These are phyloP conservation scores for Neolamprologus tretocephalus DNA, from an alignment of 2,113 vertebrate genomes.

Conservation along the genomic window DNA sequence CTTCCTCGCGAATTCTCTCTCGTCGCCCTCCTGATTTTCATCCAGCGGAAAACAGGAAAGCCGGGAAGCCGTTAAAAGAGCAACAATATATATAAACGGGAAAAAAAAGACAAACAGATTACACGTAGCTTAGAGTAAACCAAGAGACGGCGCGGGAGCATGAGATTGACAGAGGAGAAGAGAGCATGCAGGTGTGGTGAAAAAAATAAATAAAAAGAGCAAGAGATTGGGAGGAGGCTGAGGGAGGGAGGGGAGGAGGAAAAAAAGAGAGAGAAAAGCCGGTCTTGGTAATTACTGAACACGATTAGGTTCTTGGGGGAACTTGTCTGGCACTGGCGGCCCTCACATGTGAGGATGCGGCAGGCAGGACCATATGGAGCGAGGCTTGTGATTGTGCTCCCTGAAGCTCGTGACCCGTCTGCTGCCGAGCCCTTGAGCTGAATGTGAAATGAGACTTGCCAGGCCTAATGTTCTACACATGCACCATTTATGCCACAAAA, in stretches of 20 bases:
- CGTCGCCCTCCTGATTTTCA: slow-evolving; percentile 73
- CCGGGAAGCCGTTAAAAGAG: neutral
- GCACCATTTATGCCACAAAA: slow-evolving; percentile 99
- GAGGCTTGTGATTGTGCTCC: slow-evolving; percentile 95
- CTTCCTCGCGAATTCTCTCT: neutral
- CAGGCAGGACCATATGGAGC: slow-evolving; percentile 99
- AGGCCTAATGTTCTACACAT: slow-evolving; percentile 98
- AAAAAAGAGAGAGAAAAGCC: slow-evolving; percentile 28
- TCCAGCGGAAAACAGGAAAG: slow-evolving; percentile 72
- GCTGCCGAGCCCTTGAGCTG: slow-evolving; percentile 97
- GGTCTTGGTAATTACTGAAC: slow-evolving; percentile 98
- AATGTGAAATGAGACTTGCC: slow-evolving; percentile 91
- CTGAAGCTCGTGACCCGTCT: slow-evolving; percentile 98
- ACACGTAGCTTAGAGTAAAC: neutral
- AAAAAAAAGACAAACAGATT: neutral
- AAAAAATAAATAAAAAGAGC: slow-evolving; percentile 6
- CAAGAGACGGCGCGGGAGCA: neutral
- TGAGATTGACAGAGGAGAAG: neutral
- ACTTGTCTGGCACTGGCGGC: slow-evolving; percentile 94
- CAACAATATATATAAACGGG: neutral
- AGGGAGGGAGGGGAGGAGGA: neutral
- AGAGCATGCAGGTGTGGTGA: slow-evolving; percentile 28
- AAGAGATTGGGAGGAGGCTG: neutral
- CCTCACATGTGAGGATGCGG: slow-evolving; percentile 85
- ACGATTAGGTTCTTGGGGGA: slow-evolving; percentile 99